Evolutionary conservation across 2,113 vertebrate species (phyloP), one percentile per base, ranked within the genome.

Genomic region (Siphamia tubifer): DNA sequence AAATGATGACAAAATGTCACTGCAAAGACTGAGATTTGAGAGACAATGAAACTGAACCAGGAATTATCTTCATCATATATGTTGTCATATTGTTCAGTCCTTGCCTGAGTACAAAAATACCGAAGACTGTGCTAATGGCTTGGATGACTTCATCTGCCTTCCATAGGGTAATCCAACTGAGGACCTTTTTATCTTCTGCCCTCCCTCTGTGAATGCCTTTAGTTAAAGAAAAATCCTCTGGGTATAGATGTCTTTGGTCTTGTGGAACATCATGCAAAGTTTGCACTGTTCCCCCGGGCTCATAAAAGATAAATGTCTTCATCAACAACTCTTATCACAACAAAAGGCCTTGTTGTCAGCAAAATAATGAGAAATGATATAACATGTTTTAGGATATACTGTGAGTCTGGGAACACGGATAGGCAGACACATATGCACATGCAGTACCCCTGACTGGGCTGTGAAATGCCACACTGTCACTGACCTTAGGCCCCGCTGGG

Each of bases 401-500:
- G 23, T 5, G 12, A 19, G 15, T 36, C 27, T 69, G 8, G 47
- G 43, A 65, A 81, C 4, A 12, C 60, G 57, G 35, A 75, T 16
- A 30, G 30, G 40, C 51, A 61, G 27, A 67, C 8, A 56, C 69
- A 60, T 49, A 58, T 60, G 40, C 55, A 48, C 65, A 68, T 54
- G 21, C 49, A 49, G 19, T 12, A n/a, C 31, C 60, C 19, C 32
- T 3, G n/a, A 32, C 62, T 48, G 20, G 17, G 39, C 79, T 74
- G 67, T 80, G 48, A 85, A 84, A 81, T 89, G 74, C 60, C 70
- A 81, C 67, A 70, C 76, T 73, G 54, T 55, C 53, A 51, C 47
- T 78, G 56, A 83, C 49, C 76, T 72, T 48, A 71, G 19, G 3
- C 12, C 47, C 38, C 43, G 21, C n/a, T 0, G 13, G 51, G 72